Evolutionary conservation across 2,888 invertebrate genomes (phyloP), one percentile per base, ranked within the genome.

Genomic region (Morpho helenor): DNA sequence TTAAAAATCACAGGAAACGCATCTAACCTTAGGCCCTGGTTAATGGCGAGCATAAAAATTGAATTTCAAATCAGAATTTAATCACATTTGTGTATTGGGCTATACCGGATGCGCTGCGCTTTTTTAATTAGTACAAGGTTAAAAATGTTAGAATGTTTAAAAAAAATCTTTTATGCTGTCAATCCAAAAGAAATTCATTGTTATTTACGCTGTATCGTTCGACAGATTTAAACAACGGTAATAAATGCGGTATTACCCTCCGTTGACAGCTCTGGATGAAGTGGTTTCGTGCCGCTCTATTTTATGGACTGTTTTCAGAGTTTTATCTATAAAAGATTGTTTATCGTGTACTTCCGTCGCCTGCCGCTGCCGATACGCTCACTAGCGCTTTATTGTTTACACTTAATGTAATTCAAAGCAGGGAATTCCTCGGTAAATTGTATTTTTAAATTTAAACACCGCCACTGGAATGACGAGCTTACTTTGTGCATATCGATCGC

Each of bases 361-460:
- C 81, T 82, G 84, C 77, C 81, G 79, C 80, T 69, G 75, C 78
- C 83, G 87, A 89, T 88, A 88, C 87, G 87, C 86, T 81, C 82
- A 75, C 87, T 85, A 82, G 76, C 82, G 80, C 81, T 87, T 86
- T 85, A 87, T 88, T 88, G 87, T 89, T 88, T 87, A 88, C 89
- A 86, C 87, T 87, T 88, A 89, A 89, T 89, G 85, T 87, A 86
- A 90, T 89, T 90, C 89, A 84, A 87, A 84, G 86, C 89, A 88
- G 84, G 87, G 87, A 87, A 87, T 87, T 87, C 87, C 79, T 84
- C 73, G 74, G 84, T 85, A 86, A 84, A 82, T 85, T 82, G 82
- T 87, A 84, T 87, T 88, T 89, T 87, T 87, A 87, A 87, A 85
- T 85, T 79, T 80, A 76, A 80, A 82, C 75, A 63, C 75, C 66